Conservation (phyloP, 2,888 invertebrate species). For the Agrotis clavis region DNA sequence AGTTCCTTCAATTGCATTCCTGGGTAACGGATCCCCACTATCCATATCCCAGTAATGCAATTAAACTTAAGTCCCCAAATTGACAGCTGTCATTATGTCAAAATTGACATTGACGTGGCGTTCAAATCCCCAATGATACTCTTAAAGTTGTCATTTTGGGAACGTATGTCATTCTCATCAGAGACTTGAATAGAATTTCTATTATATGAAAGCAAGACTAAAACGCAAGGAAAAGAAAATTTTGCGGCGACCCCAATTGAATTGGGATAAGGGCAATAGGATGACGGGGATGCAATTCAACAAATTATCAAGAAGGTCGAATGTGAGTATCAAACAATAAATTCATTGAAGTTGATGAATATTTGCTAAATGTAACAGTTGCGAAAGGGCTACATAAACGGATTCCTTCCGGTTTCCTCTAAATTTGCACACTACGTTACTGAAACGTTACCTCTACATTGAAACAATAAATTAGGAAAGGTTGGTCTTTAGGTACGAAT, state of each 20-base stretch:
- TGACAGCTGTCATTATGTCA: too few relatives aligned
- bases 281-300: not conserved
- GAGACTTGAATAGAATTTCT: too few relatives aligned
- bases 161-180: too few relatives aligned
- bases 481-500: constrained; percentile 16
- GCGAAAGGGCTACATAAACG: not conserved
- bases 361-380: not conserved
- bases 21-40: too few relatives aligned
- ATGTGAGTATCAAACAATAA: not conserved
- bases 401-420: not conserved
- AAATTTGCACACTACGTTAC: not conserved
- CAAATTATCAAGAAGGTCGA: not conserved
- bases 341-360: not conserved
- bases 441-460: not conserved
- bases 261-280: not conserved
- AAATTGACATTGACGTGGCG: too few relatives aligned
- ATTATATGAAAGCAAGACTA: too few relatives aligned
- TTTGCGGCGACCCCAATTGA: not conserved
- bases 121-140: too few relatives aligned
- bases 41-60: too few relatives aligned
- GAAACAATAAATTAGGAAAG: not conserved
- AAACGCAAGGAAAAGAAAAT: too few relatives aligned
- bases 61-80: too few relatives aligned
- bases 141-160: too few relatives aligned
- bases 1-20: too few relatives aligned